These are phyloP conservation scores for Hylyphantes graminicola DNA, from an alignment of 1,140 invertebrate genomes.

Conservation along the genomic window DNA sequence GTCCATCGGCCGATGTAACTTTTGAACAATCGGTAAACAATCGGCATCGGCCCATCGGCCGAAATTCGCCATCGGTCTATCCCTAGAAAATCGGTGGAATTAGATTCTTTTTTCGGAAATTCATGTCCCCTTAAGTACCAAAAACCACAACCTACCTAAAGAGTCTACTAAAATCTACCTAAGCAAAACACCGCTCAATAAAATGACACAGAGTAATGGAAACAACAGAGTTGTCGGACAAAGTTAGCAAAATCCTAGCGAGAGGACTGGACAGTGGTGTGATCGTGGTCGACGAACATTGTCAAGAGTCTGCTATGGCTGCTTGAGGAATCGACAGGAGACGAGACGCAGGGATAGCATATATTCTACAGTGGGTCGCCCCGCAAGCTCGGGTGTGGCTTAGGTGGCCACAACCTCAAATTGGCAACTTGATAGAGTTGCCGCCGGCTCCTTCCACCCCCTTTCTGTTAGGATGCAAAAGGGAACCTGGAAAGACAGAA, in stretches of 20 bases:
- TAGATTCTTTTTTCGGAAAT: no score
- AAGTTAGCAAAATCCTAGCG: conserved; percentile 21
- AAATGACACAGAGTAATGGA: background rate
- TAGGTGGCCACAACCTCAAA: conserved; percentile 35
- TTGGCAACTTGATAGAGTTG: conserved; percentile 50
- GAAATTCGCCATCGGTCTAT: no score
- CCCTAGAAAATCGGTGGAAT: no score
- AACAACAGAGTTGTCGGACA: conserved; percentile 18
- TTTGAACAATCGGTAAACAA: no score
- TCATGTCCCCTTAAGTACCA: no score
- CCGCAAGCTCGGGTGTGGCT: conserved; percentile 7
- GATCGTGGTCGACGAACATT: conserved; percentile 62
- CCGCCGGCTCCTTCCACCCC: conserved; percentile 51
- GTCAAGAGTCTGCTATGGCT: conserved; percentile 55
- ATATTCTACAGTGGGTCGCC: conserved; percentile 26
- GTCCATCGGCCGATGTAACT: no score
- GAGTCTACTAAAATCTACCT: background rate
- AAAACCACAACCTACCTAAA: no score
- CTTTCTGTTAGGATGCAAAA: conserved; percentile 11
- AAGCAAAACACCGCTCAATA: conserved; percentile 6
- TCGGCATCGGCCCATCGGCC: no score
- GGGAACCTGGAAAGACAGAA: conserved; percentile 18
- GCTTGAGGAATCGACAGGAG: conserved; percentile 62
- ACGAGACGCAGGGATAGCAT: conserved; percentile 62
- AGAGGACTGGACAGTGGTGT: conserved; percentile 15